Evolutionary conservation across 92 coral and sea anemone genomes (phyloP), one percentile per base, ranked within the genome.

Genomic region (Pocillopora grandis): DNA sequence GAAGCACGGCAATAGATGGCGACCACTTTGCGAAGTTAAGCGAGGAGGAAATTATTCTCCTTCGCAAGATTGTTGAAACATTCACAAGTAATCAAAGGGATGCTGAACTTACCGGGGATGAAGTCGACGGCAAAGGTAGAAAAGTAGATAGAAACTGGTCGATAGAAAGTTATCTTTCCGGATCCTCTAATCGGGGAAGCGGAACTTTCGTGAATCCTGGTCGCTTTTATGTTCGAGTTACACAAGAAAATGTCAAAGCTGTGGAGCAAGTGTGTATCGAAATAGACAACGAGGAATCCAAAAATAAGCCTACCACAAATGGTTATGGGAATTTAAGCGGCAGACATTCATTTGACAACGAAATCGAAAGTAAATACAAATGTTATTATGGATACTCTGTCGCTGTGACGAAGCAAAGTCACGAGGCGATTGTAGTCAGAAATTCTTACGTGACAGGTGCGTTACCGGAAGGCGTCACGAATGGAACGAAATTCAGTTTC

Each of bases 191-290:
- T 48, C 86, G 33, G 62, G 79, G 58, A 74, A 67, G 73, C 73
- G 80, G 65, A 58, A 70, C 55, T 13, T 91, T 68, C 31, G 87
- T 94, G 19, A 89, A 68, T 69, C 98, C 98, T 19, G 93, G 90
- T 3, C 84, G 98, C 23, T 82, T 94, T 73, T 85, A 85, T 62
- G 95, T 94, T 74, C 84, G 79, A n/a, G 66, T 88, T 6, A 68
- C 84, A 35, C 85, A 88, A 75, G 88, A 91, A 31, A 76, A 90
- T 9, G 90, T 85, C 18, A 56, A 42, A 59, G 58, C 85, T 66
- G 59, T 90, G 14, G 74, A 72, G 19, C 57, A 83, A 63, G 77
- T 90, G 0, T 80, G 88, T 61, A 73, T 81, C 19, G 80, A 81
- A n/a, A 63, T 90, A 19, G 82, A 75, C 62, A 21, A 63, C 10